Evolutionary conservation across 2,113 vertebrate genomes (phyloP), one percentile per base, ranked within the genome.

Genomic region (Rhagologus leucostigma): DNA sequence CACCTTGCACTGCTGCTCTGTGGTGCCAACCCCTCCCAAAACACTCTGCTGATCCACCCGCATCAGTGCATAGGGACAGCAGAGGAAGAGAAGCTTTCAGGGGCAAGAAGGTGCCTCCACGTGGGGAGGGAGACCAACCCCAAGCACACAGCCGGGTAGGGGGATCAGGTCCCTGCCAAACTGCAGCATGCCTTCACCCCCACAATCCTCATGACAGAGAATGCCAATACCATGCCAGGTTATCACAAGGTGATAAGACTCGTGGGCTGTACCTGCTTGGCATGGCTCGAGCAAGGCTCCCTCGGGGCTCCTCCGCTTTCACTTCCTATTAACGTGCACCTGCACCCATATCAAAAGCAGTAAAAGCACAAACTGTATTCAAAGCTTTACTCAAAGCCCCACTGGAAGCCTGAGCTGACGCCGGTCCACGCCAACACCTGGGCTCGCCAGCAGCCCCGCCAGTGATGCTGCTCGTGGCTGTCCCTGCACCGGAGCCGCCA

Each of bases 261-360:
- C 14, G 1, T 29, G 52, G 80, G 70, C 87, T 30, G 65, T 84
- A 97, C 95, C 96, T 97, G 94, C 87, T 68, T 89, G 94, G 95
- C 94, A 88, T 35, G 2, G 93, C 68, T 57, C 11, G 3, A 97
- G 89, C 33, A 21, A 80, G 79, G 89, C 74, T 97, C 96, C 97
- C 96, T 78, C 13, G 0, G 86, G 95, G 68, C 37, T 78, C 86
- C 87, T 96, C 86, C 5, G 1, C 63, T 97, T 96, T 97, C 93
- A 7, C 74, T 97, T 97, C 97, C 95, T 68, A 63, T 94, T 91
- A 62, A 91, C 9, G 22, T 47, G 87, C 95, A 98, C 96, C 96
- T 97, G 96, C 95, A 75, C 91, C 84, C 53, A 42, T 46, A 92
- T 89, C 92, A 94, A 82, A 96, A 96, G 93, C 87, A 95, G 91